Base-by-base conservation (phyloP, 2,888 invertebrate species). In the Drosophila macrothrix region DNA sequence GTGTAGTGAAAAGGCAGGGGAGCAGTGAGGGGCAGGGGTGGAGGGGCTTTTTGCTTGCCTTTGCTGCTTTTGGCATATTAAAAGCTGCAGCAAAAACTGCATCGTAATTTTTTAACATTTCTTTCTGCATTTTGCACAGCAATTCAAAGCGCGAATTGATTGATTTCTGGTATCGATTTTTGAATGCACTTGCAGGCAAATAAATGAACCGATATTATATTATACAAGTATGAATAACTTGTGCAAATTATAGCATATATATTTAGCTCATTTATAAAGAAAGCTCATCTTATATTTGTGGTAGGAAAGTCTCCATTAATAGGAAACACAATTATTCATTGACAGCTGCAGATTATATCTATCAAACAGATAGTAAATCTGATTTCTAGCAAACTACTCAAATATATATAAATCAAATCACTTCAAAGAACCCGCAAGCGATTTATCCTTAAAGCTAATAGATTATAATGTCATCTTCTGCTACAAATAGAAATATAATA, bases 41-140 rank as follows among this genome's bases (percentile, higher is more conserved):
- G 7, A 22, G n/a, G 5, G 4, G 41, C 16, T 16, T 37, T 7
- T 9, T 19, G 46, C 66, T 60, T 58, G 69, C 78, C 1, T 41
- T 4, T n/a, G 35, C 14, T 16, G 35, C 14, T 35, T 16, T 35
- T 35, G 35, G 35, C 35, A 16, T n/a, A n/a, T 41, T 10, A 10
- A 41, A 41, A 41, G 4, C 4, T 10, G 3, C 6, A 14, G 7
- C 19, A 22, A 43, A 46, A 46, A 22, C 1, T 46, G 46, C 46
- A 46, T 14, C 22, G 46, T 22, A 4, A 22, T 46, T 46, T 46
- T 46, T 22, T 14, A 22, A 46, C 14, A 46, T 4, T 22, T 22
- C 22, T 22, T 46, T 46, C 1, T 22, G 14, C 22, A 33, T 33
- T 33, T 12, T 33, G 22, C 46, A 22, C 7, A 46, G 46, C 4